These are phyloP conservation scores for Manduca sexta DNA, from an alignment of 1,140 invertebrate genomes.

Conservation along the genomic window DNA sequence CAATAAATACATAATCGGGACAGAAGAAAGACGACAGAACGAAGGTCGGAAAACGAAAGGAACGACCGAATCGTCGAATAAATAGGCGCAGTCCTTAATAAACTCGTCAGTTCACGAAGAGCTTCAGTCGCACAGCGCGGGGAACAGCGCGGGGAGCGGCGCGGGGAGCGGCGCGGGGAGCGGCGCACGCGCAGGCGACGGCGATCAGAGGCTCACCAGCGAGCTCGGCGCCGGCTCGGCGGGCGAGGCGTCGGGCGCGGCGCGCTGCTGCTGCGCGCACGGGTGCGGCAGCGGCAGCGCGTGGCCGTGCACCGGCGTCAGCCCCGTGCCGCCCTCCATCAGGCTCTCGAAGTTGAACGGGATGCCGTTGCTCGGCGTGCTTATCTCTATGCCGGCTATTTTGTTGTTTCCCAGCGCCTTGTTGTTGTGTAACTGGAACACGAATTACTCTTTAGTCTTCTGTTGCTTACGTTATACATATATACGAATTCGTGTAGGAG, in stretches of 20 bases:
- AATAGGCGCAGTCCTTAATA: too few relatives aligned
- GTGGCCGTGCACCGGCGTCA: conserved; percentile 84
- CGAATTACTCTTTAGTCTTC: too few relatives aligned
- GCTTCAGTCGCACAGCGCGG: too few relatives aligned
- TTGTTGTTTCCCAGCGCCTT: conserved; percentile 70
- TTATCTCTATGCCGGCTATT: conserved; percentile 86
- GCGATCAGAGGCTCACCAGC: conserved; percentile 61
- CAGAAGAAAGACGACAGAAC: conserved; percentile 19
- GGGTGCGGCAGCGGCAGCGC: conserved; percentile 77
- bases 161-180: conserved; percentile 17
- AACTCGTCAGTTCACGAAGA: too few relatives aligned
- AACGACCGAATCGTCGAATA: conserved; percentile 19
- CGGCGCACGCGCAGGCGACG: conserved; percentile 19
- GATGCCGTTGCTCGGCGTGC: conserved; percentile 90
- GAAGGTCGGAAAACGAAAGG: conserved; percentile 21
- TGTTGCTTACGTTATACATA: too few relatives aligned
- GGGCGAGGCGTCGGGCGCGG: conserved; percentile 53
- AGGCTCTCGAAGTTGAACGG: conserved; percentile 93
- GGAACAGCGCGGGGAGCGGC: not conserved
- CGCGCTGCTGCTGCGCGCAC: conserved; percentile 48
- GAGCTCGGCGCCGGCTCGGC: conserved; percentile 48
- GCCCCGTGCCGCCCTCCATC: conserved; percentile 93
- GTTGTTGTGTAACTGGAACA: conserved; percentile 55
- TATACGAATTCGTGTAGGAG: too few relatives aligned
- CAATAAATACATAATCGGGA: conserved; percentile 31